Base-by-base conservation (phyloP, 2,888 invertebrate species). In the Arctia plantaginis region DNA sequence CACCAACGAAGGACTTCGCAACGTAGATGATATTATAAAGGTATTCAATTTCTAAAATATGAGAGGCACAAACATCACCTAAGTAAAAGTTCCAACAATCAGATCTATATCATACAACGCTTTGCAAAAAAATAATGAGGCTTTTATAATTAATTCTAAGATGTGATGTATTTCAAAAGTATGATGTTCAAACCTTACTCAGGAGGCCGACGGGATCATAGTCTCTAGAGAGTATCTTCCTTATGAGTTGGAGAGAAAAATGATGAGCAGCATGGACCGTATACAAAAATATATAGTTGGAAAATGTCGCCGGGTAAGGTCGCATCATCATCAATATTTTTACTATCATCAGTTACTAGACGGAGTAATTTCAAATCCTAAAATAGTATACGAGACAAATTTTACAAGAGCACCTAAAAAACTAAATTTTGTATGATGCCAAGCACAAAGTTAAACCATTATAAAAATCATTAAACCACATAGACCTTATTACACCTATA, bases 201-300 rank as follows among this genome's bases (percentile, higher is more conserved):
- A 94, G 94, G 91, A 90, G 85, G 81, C 90, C 1, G 94, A 94
- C 68, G 93, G 91, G 18, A 87, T 94, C 66, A 78, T 93, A 68
- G 75, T 95, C 13, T 85, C 90, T 4, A 87, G 94, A 80, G 93
- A 93, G 76, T 92, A 88, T 83, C 81, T 94, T 10, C 81, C 91
- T 10, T 93, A 89, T 73, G 93, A 93, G 85, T 76, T 94, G 23
- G 86, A 89, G 13, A 77, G 77, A 3, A 72, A 81, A 3, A 77
- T 86, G 65, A 82, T 78, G 51, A 83, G 82, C 66, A 87, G 89
- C 68, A 83, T 94, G 82, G 73, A 82, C 73, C 80, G 77, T n/a
- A 91, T 94, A 77, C 94, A 94, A 81, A 93, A 92, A 76, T 90
- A 85, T 87, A 71, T 93, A 4, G 81, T 85, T 73, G 94, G 89